Evolutionary conservation across 2,888 invertebrate genomes (phyloP).

Genomic region (Ichneumon xanthorius): DNA sequence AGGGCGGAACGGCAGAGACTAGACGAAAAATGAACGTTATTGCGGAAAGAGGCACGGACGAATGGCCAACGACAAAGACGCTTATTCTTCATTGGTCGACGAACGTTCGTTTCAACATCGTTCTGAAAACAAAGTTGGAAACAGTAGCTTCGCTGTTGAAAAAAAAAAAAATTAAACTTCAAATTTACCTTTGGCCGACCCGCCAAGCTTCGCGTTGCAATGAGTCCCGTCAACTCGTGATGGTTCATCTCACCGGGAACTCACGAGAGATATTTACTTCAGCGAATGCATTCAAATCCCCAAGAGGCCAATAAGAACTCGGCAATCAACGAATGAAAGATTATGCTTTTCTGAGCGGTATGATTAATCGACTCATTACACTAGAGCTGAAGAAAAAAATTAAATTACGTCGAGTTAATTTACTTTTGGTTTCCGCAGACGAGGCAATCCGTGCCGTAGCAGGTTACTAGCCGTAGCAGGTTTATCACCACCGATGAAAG

Average conservation of each 20-base stretch:
- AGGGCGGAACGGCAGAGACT: constrained; percentile 29
- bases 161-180: neutral
- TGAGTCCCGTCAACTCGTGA: too few species aligned
- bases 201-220: too few species aligned
- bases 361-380: neutral
- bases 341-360: neutral
- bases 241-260: too few species aligned
- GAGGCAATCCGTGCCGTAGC: neutral
- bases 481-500: constrained; percentile 19
- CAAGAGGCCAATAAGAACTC: too few species aligned
- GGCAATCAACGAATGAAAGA: neutral
- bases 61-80: constrained; percentile 14
- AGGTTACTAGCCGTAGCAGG: neutral
- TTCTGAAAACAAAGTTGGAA: neutral
- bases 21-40: constrained; percentile 36
- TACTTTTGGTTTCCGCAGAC: neutral
- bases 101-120: neutral
- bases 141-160: neutral
- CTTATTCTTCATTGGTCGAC: constrained; percentile 18
- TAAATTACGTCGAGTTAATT: neutral
- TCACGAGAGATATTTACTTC: too few species aligned
- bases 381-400: neutral
- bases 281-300: too few species aligned
- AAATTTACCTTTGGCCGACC: too few species aligned
- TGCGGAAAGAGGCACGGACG: constrained; percentile 12